Conservation (phyloP, 2,797 vertebrate species). For the Pelodytes ibericus region DNA sequence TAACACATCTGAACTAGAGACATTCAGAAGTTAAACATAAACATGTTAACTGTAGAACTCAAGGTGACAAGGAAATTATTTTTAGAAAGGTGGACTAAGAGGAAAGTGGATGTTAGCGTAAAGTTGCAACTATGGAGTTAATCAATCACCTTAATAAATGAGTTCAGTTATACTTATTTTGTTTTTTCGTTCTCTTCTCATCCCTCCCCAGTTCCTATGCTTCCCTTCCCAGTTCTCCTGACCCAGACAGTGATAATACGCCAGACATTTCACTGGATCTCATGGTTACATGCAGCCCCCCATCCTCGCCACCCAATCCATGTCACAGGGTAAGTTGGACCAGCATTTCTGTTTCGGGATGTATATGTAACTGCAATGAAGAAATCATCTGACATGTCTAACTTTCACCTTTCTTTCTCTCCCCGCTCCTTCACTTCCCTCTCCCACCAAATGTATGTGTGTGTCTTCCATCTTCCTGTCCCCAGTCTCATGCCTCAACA, state of each 20-base stretch:
- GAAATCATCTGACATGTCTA: neutral
- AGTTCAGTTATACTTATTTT: no score
- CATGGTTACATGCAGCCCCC: slow-evolving; percentile 71
- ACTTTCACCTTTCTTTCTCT: neutral
- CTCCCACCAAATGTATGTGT: neutral
- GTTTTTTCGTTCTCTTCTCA: slow-evolving; percentile 10
- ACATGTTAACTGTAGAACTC: no score
- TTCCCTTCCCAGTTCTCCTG: neutral
- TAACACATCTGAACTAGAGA: no score
- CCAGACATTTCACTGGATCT: slow-evolving; percentile 66
- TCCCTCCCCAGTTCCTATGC: slow-evolving; percentile 6
- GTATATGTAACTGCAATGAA: no score
- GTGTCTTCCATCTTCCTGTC: neutral
- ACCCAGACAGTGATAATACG: neutral
- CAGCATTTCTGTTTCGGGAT: neutral
- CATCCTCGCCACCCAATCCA: slow-evolving; percentile 66
- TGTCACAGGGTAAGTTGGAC: slow-evolving; percentile 2
- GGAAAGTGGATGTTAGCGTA: no score
- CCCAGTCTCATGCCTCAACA: slow-evolving; percentile 84
- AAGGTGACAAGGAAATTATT: no score
- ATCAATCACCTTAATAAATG: no score
- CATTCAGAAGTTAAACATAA: no score
- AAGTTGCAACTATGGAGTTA: no score
- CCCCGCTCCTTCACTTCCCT: neutral
- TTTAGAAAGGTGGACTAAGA: no score